Conservation (phyloP, 35 echinoderm and acorn worm genomes). For the Holothuria glaberrima region DNA sequence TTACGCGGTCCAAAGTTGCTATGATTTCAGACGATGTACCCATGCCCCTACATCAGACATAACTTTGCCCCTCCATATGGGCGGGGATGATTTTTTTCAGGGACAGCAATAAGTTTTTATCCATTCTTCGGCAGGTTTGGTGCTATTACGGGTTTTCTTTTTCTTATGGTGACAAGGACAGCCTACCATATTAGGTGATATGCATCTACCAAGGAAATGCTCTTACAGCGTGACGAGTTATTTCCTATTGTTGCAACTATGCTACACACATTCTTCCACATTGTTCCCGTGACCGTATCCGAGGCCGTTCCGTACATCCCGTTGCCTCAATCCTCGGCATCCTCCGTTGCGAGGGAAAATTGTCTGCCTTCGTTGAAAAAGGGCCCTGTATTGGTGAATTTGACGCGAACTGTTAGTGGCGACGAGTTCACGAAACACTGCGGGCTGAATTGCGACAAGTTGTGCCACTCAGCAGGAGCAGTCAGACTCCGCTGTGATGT, state of each 20-base stretch:
- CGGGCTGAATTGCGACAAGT: not conserved
- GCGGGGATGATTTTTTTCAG: too few relatives aligned
- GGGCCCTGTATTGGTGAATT: not conserved
- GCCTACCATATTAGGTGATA: conserved; percentile 6
- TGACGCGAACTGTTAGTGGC: not conserved
- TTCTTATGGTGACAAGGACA: not conserved
- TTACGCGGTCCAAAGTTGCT: too few relatives aligned
- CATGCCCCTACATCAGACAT: too few relatives aligned
- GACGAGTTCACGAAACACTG: conserved; percentile 14
- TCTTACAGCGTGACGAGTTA: conserved; percentile 22
- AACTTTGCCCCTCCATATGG: too few relatives aligned
- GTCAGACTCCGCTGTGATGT: conserved; percentile 7
- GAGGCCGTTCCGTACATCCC: not conserved
- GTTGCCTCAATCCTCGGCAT: too few relatives aligned
- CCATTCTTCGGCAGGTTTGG: too few relatives aligned
- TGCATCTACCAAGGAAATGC: conserved; percentile 28
- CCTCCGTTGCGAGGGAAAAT: not conserved
- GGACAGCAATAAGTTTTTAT: too few relatives aligned
- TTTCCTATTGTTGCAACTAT: conserved; percentile 14
- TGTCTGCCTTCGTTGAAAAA: not conserved
- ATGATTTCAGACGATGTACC: too few relatives aligned
- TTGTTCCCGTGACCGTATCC: conserved; percentile 1
- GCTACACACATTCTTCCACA: conserved; percentile 11
- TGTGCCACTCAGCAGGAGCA: conserved; percentile 1
- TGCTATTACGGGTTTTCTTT: too few relatives aligned